Evolutionary conservation across 2,888 invertebrate genomes (phyloP).

Genomic region (Anorthoa munda): DNA sequence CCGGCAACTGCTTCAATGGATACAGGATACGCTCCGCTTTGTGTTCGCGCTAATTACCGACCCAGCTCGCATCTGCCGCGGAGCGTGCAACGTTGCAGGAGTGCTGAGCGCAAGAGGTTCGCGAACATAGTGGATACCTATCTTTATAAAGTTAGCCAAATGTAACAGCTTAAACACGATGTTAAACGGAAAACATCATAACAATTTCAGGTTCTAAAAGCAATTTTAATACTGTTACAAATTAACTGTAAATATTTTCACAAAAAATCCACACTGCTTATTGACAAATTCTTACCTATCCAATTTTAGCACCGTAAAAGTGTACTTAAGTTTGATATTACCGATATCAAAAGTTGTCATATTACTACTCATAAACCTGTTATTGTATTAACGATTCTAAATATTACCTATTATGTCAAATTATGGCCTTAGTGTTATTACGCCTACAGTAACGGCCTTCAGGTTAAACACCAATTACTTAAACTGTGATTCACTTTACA

Average conservation of each 20-base stretch:
- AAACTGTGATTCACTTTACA: conserved; percentile 89
- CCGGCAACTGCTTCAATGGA: no score
- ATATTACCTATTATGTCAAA: conserved; percentile 68
- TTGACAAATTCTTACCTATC: conserved; percentile 58
- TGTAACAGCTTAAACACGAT: background rate
- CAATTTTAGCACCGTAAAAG: conserved; percentile 69
- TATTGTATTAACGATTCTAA: conserved; percentile 76
- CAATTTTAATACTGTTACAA: conserved; percentile 48
- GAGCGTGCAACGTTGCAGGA: no score
- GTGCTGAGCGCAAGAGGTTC: no score
- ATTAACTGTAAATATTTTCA: conserved; percentile 57
- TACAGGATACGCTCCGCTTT: no score
- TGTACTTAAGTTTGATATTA: conserved; percentile 86
- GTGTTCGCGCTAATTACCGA: no score
- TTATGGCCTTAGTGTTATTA: conserved; percentile 79
- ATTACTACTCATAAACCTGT: conserved; percentile 71
- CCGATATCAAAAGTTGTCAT: conserved; percentile 67
- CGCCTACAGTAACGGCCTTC: conserved; percentile 83
- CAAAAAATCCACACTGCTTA: conserved; percentile 58
- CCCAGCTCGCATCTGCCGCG: no score
- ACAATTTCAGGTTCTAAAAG: conserved; percentile 47
- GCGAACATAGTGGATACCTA: no score
- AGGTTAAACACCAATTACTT: conserved; percentile 84
- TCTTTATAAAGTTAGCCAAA: background rate
- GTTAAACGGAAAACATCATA: conserved; percentile 25